Evolutionary conservation across 2,113 vertebrate genomes (phyloP), one percentile per base, ranked within the genome.

Genomic region (Laticauda colubrina): DNA sequence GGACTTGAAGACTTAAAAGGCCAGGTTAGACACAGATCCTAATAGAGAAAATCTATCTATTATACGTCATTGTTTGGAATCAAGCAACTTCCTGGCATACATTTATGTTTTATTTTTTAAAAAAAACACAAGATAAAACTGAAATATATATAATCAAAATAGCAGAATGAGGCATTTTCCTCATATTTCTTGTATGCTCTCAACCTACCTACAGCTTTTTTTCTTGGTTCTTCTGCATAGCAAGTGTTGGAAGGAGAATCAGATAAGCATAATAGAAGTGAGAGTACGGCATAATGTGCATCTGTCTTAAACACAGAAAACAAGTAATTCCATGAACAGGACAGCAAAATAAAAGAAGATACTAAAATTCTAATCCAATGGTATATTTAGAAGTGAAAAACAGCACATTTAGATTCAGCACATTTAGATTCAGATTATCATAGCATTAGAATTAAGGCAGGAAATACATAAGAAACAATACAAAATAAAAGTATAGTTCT

Each of bases 201-300:
- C 20, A 34, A 96, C 97, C 34, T 97, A 98, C 98, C 98, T 75
- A 96, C 95, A 98, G 97, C 97, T 96, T 98, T 98, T 9, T 95
- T 69, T 96, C 98, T 98, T 96, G 98, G 98, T 93, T 98, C 98
- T 96, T 99, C 99, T 87, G 98, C 98, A 94, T 98, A 99, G 94
- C 96, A 97, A 69, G 98, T 98, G 95, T 99, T 99, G 91, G 98
- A 99, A 85, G 99, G 99, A 39, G 99, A 99, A 92, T 98, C 98
- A n/a, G 99, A 99, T 45, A 99, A 97, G 94, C 98, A 97, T 15
- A 99, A 98, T 85, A 99, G 97, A 94, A 99, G 97, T 4, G 98
- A 98, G 53, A 99, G 96, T 51, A 99, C 93, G 75, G 98, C 97
- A 97, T 98, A 99, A 96, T 99, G 99, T 2, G 94, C 94, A 96